phyloP scores from a whole-genome alignment of 2,113 vertebrate species.

The Stigmatopora nigra region DNA sequence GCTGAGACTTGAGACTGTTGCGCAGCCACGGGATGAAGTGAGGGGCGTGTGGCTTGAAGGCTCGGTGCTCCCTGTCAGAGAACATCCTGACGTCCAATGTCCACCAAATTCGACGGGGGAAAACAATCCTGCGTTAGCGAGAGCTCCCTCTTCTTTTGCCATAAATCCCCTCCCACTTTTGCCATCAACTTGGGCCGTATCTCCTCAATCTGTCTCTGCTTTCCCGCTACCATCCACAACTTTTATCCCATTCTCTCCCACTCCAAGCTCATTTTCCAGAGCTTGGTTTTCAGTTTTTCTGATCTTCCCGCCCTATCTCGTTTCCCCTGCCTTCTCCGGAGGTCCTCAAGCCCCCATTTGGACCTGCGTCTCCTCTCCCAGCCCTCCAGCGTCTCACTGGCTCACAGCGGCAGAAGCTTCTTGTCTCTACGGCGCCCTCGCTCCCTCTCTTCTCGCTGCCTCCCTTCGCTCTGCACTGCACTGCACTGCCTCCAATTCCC shows the following conservation, averaged over 20 bases:
- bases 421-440: conserved; percentile 51
- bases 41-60: conserved; percentile 54
- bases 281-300: conserved; percentile 29
- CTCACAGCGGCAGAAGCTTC: conserved; percentile 52
- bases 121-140: conserved; percentile 46
- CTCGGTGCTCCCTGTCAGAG: conserved; percentile 60
- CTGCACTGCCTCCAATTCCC: conserved; percentile 60
- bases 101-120: conserved; percentile 38
- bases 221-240: conserved; percentile 43
- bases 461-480: conserved; percentile 42
- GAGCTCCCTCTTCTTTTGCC: conserved; percentile 57
- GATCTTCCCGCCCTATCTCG: conserved; percentile 35
- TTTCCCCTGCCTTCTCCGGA: conserved; percentile 23
- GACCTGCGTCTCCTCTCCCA: conserved; percentile 39
- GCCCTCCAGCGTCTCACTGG: conserved; percentile 58
- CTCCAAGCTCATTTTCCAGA: conserved; percentile 23
- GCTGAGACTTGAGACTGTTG: conserved; percentile 58
- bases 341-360: conserved; percentile 40
- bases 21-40: conserved; percentile 67
- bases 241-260: conserved; percentile 45
- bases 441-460: conserved; percentile 9
- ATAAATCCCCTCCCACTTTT: conserved; percentile 50
- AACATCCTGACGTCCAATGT: conserved; percentile 63
- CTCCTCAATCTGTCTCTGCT: conserved; percentile 19
- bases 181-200: conserved; percentile 44